Conservation (phyloP, 2,797 vertebrate genomes). For the Alca torda region DNA sequence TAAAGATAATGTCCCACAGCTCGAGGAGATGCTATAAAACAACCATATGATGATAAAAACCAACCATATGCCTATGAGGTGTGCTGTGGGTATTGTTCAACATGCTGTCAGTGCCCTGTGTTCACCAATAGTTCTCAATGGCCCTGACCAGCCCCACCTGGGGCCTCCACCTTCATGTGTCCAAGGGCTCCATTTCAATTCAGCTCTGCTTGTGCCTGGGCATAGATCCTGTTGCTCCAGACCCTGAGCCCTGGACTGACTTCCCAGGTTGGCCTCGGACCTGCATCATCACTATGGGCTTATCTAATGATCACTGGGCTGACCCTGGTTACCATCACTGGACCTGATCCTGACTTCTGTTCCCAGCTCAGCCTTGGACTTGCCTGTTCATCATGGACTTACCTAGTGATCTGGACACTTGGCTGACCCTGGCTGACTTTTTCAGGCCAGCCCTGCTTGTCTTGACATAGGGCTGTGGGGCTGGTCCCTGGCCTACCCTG, state of each 20-base stretch:
- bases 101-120: neutral
- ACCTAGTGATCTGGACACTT: neutral
- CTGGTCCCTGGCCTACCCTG: neutral
- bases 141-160: neutral
- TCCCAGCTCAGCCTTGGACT: neutral
- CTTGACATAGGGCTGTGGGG: fast-evolving
- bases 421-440: neutral
- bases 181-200: neutral
- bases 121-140: too few species aligned
- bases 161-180: neutral
- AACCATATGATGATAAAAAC: neutral
- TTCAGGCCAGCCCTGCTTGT: neutral
- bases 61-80: neutral
- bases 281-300: neutral
- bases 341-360: neutral
- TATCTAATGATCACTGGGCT: neutral
- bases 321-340: neutral
- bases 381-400: neutral
- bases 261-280: neutral
- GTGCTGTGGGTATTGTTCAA: neutral
- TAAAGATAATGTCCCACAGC: neutral
- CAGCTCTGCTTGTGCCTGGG: neutral
- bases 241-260: neutral
- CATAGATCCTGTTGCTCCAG: neutral
- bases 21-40: neutral